Conservation (phyloP, 2,113 vertebrate species). For the Notothenia coriiceps region DNA sequence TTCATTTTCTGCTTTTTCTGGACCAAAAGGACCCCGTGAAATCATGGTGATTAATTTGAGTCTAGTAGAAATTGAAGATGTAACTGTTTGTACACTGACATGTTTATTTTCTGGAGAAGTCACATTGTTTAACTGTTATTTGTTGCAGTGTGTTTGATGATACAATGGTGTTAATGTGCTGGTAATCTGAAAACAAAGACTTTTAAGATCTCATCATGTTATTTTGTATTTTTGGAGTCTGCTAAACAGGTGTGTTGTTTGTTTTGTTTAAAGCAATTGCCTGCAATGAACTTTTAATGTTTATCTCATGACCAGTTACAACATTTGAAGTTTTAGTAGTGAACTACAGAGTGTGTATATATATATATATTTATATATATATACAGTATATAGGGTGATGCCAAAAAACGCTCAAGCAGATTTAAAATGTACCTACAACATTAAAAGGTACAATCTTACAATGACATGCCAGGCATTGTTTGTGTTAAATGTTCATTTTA, state of each 20-base stretch:
- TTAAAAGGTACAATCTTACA: background rate
- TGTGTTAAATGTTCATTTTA: slow-evolving; percentile 31
- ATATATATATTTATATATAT: no score
- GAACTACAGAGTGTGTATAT: background rate
- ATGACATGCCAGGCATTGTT: slow-evolving; percentile 4
- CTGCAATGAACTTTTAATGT: no score
- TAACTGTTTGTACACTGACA: slow-evolving; percentile 50
- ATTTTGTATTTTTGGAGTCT: background rate
- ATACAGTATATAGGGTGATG: no score
- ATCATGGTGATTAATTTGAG: slow-evolving; percentile 41
- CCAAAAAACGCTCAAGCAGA: background rate
- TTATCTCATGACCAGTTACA: background rate
- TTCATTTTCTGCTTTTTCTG: slow-evolving; percentile 48
- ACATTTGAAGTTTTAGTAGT: background rate
- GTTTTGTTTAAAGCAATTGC: background rate
- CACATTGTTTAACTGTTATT: background rate
- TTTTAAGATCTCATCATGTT: background rate
- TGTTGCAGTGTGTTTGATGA: background rate
- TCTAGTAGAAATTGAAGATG: slow-evolving; percentile 21
- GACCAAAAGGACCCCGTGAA: slow-evolving; percentile 39
- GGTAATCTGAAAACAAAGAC: background rate
- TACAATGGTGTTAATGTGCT: background rate
- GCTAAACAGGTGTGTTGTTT: background rate
- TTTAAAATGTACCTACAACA: background rate
- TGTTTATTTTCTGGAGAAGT: background rate